Evolutionary conservation across 2,888 invertebrate genomes (phyloP).

Genomic region (Caenorhabditis sp.): DNA sequence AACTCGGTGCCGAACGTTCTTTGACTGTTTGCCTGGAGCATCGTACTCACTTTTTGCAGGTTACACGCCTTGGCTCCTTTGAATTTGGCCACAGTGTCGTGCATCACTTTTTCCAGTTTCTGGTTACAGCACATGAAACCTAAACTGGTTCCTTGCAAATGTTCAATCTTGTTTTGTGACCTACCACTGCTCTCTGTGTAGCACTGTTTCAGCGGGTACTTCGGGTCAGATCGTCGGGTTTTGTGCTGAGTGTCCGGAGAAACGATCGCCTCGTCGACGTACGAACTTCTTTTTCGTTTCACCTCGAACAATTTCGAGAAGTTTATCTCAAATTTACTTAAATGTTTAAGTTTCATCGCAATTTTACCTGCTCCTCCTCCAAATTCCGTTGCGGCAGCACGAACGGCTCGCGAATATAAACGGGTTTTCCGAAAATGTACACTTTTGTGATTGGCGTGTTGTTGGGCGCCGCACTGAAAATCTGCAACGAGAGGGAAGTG

Average conservation of each 20-base stretch:
- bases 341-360: no score
- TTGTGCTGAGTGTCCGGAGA: background rate
- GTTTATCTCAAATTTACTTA: no score
- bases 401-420: conserved; percentile 67
- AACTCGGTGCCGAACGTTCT: conserved; percentile 72
- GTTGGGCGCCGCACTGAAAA: conserved; percentile 63
- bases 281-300: background rate
- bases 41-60: conserved; percentile 69
- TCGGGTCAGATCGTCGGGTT: conserved; percentile 22
- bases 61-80: conserved; percentile 69
- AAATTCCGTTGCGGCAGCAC: conserved; percentile 57
- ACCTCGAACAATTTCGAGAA: conserved; percentile 34
- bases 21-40: conserved; percentile 55
- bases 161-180: background rate
- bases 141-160: conserved; percentile 22
- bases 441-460: conserved; percentile 67
- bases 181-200: conserved; percentile 73
- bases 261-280: conserved; percentile 3
- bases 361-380: background rate
- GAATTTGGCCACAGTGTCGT: conserved; percentile 53
- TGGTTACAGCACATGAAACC: conserved; percentile 78
- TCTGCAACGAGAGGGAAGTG: conserved; percentile 12
- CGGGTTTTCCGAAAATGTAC: conserved; percentile 64
- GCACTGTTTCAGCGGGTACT: conserved; percentile 74
- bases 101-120: conserved; percentile 72